Base-by-base conservation (phyloP, 2,797 vertebrate species). In the Schizopygopsis pylzovi region DNA sequence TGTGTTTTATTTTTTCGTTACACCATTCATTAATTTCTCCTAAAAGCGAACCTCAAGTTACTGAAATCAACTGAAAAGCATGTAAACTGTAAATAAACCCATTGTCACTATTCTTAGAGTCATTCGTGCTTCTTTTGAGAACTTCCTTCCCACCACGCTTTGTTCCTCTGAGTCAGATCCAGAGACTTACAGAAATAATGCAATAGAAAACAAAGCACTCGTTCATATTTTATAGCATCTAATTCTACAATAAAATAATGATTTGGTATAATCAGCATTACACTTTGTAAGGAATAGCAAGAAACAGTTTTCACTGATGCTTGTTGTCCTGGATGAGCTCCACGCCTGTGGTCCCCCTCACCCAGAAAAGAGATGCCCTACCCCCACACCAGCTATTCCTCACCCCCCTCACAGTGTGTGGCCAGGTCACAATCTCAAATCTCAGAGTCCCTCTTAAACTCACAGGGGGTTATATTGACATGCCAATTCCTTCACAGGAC, bases 381-480 rank as follows among this genome's bases (percentile, higher is more conserved):
- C 79, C 67, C 81, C 65, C 87, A 87, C 84, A 83, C 43, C 71
- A 83, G 28, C 65, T 25, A 76, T 72, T 73, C 88, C 84, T 76
- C 85, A 70, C 39, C 88, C 87, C 86, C 82, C 84, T 84, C 87
- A 68, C 82, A 79, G 79, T 86, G 86, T 89, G 87, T 87, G 81
- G 67, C 82, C 86, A 86, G 84, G 84, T 89, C 89, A 87, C 83
- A 76, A 85, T 86, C 47, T 83, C 79, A 85, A 67, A 81, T 63
- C 72, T 81, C 59, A 45, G 65, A 28, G 76, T 49, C 79, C 52
- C 43, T 47, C 52, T 86, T 82, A 54, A 67, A 68, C 67, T 72
- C 87, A 85, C 67, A 79, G 81, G 85, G 79, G 70, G 81, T 61
- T 88, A 63, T 78, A 88, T 72, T 84, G 72, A 86, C 84, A 91